These are phyloP conservation scores for Drosophila pachea DNA, from an alignment of 1,140 invertebrate genomes.

Conservation along the genomic window DNA sequence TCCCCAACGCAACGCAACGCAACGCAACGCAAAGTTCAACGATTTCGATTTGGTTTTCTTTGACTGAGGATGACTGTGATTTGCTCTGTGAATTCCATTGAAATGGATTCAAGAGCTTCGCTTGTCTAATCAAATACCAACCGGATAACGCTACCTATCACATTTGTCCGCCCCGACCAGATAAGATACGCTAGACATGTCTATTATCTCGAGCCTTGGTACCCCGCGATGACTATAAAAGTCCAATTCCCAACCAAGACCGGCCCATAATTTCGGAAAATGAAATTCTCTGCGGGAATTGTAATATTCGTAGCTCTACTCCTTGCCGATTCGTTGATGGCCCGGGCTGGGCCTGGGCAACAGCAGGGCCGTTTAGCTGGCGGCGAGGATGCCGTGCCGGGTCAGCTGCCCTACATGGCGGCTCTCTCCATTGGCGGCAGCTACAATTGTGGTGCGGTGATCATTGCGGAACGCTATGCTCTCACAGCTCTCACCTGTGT, in stretches of 20 bases:
- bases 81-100: neutral
- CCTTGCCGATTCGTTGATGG: slow-evolving; percentile 4
- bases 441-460: slow-evolving; percentile 65
- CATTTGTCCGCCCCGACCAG: neutral
- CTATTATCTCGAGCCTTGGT: neutral
- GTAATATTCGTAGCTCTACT: slow-evolving; percentile 30
- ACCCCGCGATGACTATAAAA: slow-evolving; percentile 34
- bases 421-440: slow-evolving; percentile 61
- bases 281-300: slow-evolving; percentile 37
- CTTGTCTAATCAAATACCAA: slow-evolving; percentile 37
- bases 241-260: neutral
- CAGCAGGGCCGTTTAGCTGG: slow-evolving; percentile 53
- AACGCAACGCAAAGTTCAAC: slow-evolving; percentile 33
- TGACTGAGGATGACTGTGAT: neutral
- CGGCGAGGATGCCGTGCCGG: slow-evolving; percentile 58
- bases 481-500: slow-evolving; percentile 67
- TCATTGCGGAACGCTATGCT: slow-evolving; percentile 58
- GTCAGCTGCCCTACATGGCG: slow-evolving; percentile 69
- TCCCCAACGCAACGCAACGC: slow-evolving; percentile 19
- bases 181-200: slow-evolving; percentile 25
- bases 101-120: slow-evolving; percentile 8
- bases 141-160: slow-evolving; percentile 21
- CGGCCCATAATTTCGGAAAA: slow-evolving; percentile 9
- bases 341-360: slow-evolving; percentile 14
- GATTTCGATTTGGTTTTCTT: slow-evolving; percentile 28